phyloP scores from a whole-genome alignment of 2,113 vertebrate species.

The Danio rerio region DNA sequence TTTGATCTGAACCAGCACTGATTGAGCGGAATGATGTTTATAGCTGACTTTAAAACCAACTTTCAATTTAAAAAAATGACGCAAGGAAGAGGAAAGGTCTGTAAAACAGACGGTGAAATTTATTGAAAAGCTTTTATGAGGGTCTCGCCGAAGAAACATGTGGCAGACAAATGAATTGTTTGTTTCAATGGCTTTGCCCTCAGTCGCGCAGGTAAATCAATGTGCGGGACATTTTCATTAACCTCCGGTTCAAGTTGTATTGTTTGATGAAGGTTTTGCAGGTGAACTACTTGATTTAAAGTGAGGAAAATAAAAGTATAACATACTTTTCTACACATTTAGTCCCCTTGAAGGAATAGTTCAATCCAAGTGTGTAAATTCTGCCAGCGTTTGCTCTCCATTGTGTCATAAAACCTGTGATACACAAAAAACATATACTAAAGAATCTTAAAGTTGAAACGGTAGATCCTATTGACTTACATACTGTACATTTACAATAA shows the following conservation, averaged over 20 bases:
- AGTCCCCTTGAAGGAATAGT: neutral
- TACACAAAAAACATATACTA: neutral
- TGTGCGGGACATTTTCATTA: conserved; percentile 78
- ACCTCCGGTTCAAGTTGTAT: conserved; percentile 73
- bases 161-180: conserved; percentile 80
- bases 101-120: conserved; percentile 79
- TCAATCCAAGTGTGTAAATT: neutral
- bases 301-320: conserved; percentile 14
- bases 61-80: conserved; percentile 82
- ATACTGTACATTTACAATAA: neutral
- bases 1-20: conserved; percentile 81
- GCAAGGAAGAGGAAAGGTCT: conserved; percentile 73
- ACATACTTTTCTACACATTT: neutral
- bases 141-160: conserved; percentile 76
- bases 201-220: conserved; percentile 75
- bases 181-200: conserved; percentile 73
- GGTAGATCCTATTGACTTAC: neutral
- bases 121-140: conserved; percentile 80
- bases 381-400: neutral
- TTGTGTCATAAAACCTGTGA: neutral
- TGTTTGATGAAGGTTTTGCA: conserved; percentile 67
- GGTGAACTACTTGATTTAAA: conserved; percentile 70
- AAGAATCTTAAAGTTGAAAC: neutral
- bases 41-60: conserved; percentile 77
- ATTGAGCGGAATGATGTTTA: conserved; percentile 81